Evolutionary conservation across 2,113 vertebrate species (phyloP), one percentile per base, ranked within the genome.

Genomic region (Notothenia coriiceps): DNA sequence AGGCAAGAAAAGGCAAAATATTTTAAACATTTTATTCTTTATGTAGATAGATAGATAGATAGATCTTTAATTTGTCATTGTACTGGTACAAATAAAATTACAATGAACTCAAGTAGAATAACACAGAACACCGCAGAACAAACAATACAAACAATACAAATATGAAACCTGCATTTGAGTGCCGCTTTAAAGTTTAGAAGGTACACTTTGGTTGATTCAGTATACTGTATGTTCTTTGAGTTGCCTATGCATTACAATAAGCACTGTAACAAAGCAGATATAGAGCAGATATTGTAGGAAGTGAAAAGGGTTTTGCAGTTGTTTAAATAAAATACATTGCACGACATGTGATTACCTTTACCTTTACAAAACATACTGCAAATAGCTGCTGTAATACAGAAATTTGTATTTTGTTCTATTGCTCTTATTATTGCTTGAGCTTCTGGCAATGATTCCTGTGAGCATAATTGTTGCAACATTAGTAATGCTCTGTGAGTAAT

Each of bases 401-500:
- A 29, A 0, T 3, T 29, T 40, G 5, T 6, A 40, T 15, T 49
- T 22, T 61, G n/a, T 18, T n/a, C 29, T 63, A 47, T 47, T 61
- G 20, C 18, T 64, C 20, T 46, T 61, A 14, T 14, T 6, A 49
- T 14, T 57, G 20, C 64, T 78, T 55, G 7, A 61, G 18, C 55
- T 46, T 18, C 52, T 6, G 13, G 65, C 15, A 50, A 22, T 44
- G 15, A 60, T 62, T 56, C 2, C 62, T n/a, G 46, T 50, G 51
- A 62, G 70, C 33, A 78, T 44, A 64, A 2, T 79, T 46, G 76
- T 57, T 10, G 33, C 63, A 79, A 66, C 61, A 22, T 10, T 43
- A 15, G 29, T 72, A 35, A 68, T 77, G 54, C 57, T 79, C 70
- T 64, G 51, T 73, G 47, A 83, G 67, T 59, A 66, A 64, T 54